phyloP scores from a whole-genome alignment of 2,797 vertebrate species.

The Oophaga sylvatica region DNA sequence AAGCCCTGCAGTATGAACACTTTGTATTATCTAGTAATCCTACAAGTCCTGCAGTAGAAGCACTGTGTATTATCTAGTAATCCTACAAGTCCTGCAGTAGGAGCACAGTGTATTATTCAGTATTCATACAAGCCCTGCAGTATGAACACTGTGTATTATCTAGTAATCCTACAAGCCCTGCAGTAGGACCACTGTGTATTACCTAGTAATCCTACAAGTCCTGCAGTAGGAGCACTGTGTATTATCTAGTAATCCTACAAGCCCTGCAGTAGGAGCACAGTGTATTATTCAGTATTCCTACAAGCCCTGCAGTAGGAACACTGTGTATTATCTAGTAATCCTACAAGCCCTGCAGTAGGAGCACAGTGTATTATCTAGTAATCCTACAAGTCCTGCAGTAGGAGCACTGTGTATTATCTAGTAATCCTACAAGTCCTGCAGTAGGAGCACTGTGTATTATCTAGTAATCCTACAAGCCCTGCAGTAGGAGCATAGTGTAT shows the following conservation, averaged over 20 bases:
- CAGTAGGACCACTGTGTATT: background rate
- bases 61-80: background rate
- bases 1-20: background rate
- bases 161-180: too few relatives aligned
- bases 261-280: background rate
- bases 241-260: background rate
- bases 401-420: background rate
- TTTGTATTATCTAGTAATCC: background rate
- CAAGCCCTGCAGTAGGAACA: background rate
- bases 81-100: background rate
- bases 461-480: too few relatives aligned
- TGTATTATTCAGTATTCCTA: background rate
- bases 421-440: background rate
- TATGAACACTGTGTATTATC: background rate
- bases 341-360: background rate
- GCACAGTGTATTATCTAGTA: background rate
- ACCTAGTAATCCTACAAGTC: too few relatives aligned
- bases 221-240: background rate
- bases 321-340: background rate
- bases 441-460: background rate
- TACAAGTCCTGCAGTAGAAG: background rate
- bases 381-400: background rate
- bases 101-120: background rate
- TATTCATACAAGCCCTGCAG: background rate
- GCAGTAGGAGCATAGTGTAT: background rate